These are phyloP conservation scores for Zaprionus camerounensis DNA, from an alignment of 1,140 invertebrate genomes.

Conservation along the genomic window DNA sequence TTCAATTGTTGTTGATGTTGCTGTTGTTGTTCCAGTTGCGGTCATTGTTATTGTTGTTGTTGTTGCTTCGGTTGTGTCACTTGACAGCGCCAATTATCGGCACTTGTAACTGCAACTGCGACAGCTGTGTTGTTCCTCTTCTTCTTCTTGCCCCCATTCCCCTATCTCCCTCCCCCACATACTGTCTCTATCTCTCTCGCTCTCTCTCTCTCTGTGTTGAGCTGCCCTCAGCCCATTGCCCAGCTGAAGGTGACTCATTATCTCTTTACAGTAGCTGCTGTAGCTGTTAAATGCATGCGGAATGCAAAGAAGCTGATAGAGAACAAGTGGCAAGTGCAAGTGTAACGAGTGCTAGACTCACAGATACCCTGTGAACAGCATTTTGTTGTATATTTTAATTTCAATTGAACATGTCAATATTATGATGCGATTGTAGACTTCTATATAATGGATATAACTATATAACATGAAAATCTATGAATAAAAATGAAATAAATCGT, in stretches of 20 bases:
- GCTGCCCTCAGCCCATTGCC: conserved; percentile 35
- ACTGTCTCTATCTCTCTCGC: background rate
- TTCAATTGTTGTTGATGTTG: conserved; percentile 7
- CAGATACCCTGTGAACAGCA: background rate
- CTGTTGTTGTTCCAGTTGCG: conserved; percentile 22
- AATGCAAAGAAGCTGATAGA: conserved; percentile 42
- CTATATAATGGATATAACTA: background rate
- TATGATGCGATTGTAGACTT: background rate
- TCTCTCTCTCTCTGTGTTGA: background rate
- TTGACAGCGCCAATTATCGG: conserved; percentile 72
- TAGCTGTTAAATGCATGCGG: conserved; percentile 34
- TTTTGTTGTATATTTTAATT: background rate
- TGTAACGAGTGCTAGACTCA: background rate
- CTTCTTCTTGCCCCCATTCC: background rate
- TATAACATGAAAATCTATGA: too few species aligned
- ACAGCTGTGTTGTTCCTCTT: conserved; percentile 52
- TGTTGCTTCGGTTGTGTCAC: conserved; percentile 38
- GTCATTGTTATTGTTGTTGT: conserved; percentile 10
- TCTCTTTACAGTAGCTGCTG: conserved; percentile 36
- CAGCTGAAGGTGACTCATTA: conserved; percentile 56
- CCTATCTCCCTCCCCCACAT: background rate
- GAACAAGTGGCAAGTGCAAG: conserved; percentile 2
- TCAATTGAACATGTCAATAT: background rate
- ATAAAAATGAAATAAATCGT: too few species aligned
- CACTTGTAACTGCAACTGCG: conserved; percentile 39